Evolutionary conservation across 2,888 invertebrate genomes (phyloP), one percentile per base, ranked within the genome.

Genomic region (Pseudeuparius sepicola): DNA sequence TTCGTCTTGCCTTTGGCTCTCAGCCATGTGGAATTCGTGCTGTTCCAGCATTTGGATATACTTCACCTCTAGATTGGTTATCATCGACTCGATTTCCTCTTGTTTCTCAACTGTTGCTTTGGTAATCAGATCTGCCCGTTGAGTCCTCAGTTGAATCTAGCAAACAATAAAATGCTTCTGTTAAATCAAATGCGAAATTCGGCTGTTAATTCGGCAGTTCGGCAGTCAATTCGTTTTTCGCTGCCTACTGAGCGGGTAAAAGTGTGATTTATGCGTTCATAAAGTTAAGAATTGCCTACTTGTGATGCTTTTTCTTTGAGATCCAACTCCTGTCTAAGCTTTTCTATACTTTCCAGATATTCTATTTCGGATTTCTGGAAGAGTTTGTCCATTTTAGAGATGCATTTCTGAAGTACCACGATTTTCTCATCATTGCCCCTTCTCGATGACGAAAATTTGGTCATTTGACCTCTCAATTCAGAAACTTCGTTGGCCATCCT

Each of bases 321-420:
- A 20, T 49, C 49, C 11, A 57, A 14, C 25, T 56, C 54, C 27
- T 51, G 49, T 31, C 45, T 51, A 4, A 57, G 29, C 31, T 45
- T 51, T 27, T 51, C 46, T 9, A 57, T 48, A 32, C 53, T 48
- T 36, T 49, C 52, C 10, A 45, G 31, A 37, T 55, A 55, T 23
- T 55, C 51, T 31, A 47, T 51, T 39, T 57, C 55, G 4, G 53
- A 50, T 41, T 46, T 53, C 25, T 48, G 46, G 15, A 53, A 53
- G 3, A 54, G 41, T 41, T 45, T 53, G 20, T 57, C 55, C 52
- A 57, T 53, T 46, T 55, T 55, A 4, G 51, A 49, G n/a, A 56
- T 47, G 36, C 54, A 55, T 31, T 49, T 50, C 39, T 53, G 49
- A 3, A 55, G 38, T 24, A 52, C 43, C 14, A 37, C 14, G 4